A percentile compares a stretch with the other conserved stretches of the same genome.
phyloP scores from a whole-genome alignment of 2,113 vertebrate genomes.

The Sciurus niger region DNA sequence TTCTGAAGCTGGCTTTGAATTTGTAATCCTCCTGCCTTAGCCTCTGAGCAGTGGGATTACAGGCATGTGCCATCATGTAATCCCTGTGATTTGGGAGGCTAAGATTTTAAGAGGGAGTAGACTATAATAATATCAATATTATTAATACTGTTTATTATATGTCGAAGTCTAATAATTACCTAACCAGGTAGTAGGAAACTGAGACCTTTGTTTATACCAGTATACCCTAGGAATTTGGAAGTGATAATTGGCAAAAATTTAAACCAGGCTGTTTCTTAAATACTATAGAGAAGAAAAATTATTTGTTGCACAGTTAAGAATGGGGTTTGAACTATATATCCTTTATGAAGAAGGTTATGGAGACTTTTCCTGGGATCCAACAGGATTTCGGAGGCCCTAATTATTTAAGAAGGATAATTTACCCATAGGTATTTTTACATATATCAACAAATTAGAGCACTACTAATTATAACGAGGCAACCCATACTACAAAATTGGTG shows the following conservation, averaged over 20 bases:
- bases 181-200: neutral
- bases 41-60: too few species aligned
- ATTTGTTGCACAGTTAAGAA: conserved; percentile 16
- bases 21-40: too few species aligned
- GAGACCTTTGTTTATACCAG: neutral
- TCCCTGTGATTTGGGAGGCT: neutral
- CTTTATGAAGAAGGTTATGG: neutral
- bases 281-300: neutral
- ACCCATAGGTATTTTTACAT: neutral
- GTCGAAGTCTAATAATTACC: neutral
- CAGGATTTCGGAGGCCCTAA: neutral
- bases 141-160: neutral
- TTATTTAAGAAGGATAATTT: neutral
- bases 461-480: neutral
- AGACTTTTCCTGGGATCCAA: neutral
- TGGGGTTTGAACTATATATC: neutral
- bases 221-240: neutral
- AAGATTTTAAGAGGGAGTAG: conserved; percentile 1
- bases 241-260: neutral
- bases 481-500: neutral
- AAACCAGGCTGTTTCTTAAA: neutral
- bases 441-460: neutral
- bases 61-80: neutral
- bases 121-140: neutral
- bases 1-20: too few species aligned